Evolutionary conservation across 2,888 invertebrate genomes (phyloP).

Genomic region (Xestia ashworthii): DNA sequence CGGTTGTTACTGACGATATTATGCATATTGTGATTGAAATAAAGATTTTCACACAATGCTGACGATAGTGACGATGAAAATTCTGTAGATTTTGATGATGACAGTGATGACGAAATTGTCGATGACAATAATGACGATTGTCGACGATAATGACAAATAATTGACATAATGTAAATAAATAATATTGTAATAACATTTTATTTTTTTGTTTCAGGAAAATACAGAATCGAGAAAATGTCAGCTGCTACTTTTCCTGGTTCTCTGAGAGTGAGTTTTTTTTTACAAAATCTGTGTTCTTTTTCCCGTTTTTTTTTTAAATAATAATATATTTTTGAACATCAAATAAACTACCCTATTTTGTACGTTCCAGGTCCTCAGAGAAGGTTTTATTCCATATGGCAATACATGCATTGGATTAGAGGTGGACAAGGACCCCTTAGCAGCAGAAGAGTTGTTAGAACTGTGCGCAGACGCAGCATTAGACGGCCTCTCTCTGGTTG

Average conservation of each 20-base stretch:
- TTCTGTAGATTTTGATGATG: background rate
- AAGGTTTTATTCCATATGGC: slow-evolving; percentile 92
- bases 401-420: slow-evolving; percentile 90
- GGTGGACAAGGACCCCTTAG: slow-evolving; percentile 89
- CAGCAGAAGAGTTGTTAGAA: slow-evolving; percentile 91
- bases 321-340: background rate
- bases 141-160: background rate
- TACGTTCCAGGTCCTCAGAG: slow-evolving; percentile 81
- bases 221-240: slow-evolving; percentile 90
- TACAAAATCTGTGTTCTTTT: background rate
- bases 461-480: slow-evolving; percentile 90
- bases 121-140: background rate
- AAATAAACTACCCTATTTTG: background rate
- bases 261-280: slow-evolving; percentile 86
- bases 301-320: background rate
- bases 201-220: slow-evolving; percentile 84
- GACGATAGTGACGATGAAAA: background rate
- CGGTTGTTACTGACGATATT: no score
- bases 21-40: no score
- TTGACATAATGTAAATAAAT: no score
- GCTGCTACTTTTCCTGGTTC: slow-evolving; percentile 90
- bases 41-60: no score
- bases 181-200: no score
- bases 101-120: background rate
- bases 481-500: slow-evolving; percentile 92